Base-by-base conservation (phyloP, 2,797 vertebrate species). In the Gambusia yucatana region DNA sequence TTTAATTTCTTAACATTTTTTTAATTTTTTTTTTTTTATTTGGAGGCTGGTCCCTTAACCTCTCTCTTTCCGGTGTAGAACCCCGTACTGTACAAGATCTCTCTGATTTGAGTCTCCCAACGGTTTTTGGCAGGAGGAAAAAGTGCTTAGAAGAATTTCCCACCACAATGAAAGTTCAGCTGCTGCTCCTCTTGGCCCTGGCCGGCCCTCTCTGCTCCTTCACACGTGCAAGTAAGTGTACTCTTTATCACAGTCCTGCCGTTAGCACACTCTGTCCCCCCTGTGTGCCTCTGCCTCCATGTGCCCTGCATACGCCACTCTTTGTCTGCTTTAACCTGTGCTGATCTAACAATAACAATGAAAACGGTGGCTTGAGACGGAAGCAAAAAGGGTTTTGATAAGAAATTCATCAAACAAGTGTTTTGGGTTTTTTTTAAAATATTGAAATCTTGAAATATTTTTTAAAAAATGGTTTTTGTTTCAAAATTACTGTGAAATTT, bases 181-280 rank as follows among this genome's bases (percentile, higher is more conserved):
- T 95, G 88, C 84, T 96, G 90, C 84, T 96, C 76, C 91, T 95
- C 84, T 55, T 94, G 88, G 94, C 94, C 92, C 92, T 96, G 86
- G 85, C 71, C 6, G 95, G 94, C 74, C 91, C 93, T 36, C 93
- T 96, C 90, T 94, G 91, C 78, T 86, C 88, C 82, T 88, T 94
- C 85, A 90, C 94, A 82, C 85, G 82, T 85, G 93, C 95, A 93
- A 94, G 96, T 96, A 95, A 96, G 96, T 95, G 61, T 83, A 88
- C 61, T 76, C 79, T 80, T 76, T 80, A 52, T 89, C 75, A 73
- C 72, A 10, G 76, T 90, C 84, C 83, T 80, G 78, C 78, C 78
- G 77, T 85, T 86, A 87, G 92, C 92, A 91, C 93, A 88, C 90
- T 30, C 61, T 93, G 91, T 94, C 89, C 91, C 75, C 65, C 79